Evolutionary conservation across 2,113 vertebrate species (phyloP).

Genomic region (Xenotilapia longispinis): DNA sequence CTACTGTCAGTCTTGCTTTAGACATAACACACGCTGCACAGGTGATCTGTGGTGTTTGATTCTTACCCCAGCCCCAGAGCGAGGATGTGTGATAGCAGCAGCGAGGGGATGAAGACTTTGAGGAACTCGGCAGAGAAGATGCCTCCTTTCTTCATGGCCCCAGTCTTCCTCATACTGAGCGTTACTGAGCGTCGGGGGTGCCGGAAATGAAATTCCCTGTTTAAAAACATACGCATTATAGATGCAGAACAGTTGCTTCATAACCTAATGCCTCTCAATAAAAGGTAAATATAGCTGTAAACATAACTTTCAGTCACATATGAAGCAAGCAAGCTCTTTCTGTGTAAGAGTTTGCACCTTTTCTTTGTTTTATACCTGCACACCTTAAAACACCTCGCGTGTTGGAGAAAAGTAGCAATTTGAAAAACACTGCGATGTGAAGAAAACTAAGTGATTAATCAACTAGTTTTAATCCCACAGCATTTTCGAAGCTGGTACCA

Average conservation of each 20-base stretch:
- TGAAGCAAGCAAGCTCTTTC: not conserved
- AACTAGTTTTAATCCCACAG: not conserved
- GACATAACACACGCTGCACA: not conserved
- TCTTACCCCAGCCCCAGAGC: conserved; percentile 95
- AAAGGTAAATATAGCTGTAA: not conserved
- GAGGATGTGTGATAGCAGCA: conserved; percentile 94
- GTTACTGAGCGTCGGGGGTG: conserved; percentile 90
- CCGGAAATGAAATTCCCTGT: conserved; percentile 95
- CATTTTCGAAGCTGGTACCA: not conserved
- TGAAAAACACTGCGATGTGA: not conserved
- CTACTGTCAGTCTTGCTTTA: not conserved
- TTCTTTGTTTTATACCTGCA: not conserved
- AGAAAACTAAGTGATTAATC: not conserved
- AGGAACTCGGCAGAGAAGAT: conserved; percentile 98
- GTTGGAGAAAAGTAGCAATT: not conserved
- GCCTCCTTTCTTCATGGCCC: conserved; percentile 98
- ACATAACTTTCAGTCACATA: not conserved
- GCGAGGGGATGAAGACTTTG: conserved; percentile 95
- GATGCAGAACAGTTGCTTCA: not conserved
- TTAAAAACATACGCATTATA: not conserved
- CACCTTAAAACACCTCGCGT: not conserved
- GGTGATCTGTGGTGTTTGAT: conserved; percentile 15
- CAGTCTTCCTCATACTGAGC: conserved; percentile 97
- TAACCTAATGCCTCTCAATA: not conserved
- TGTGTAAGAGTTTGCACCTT: not conserved